These are phyloP conservation scores for Alligator mississippiensis DNA, from an alignment of 2,113 vertebrate species.

Conservation along the genomic window DNA sequence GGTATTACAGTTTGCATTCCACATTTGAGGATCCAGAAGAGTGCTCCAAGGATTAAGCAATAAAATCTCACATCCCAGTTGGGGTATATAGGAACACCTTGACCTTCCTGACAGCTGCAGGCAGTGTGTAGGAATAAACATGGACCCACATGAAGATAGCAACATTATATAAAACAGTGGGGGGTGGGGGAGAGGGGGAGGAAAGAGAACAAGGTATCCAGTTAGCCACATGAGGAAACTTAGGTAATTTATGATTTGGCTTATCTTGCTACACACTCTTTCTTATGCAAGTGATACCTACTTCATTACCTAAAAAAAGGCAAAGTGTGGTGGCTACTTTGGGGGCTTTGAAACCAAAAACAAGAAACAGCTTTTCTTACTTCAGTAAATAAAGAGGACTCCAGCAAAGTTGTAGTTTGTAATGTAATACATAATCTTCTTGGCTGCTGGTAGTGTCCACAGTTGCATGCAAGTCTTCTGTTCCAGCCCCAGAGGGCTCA, in stretches of 20 bases:
- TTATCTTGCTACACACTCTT: background rate
- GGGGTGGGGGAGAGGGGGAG: fast-evolving
- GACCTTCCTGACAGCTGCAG: background rate
- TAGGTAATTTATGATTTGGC: background rate
- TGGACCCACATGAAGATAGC: background rate
- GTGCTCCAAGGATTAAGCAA: background rate
- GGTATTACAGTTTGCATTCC: background rate
- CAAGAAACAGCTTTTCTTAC: background rate
- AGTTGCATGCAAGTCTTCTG: too few species aligned
- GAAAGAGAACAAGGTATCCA: too few species aligned
- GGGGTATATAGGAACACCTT: background rate
- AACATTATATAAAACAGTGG: background rate
- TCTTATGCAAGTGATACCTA: background rate
- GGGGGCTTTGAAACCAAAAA: background rate
- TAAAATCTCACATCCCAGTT: background rate
- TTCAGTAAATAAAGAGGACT: background rate
- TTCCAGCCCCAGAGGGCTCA: background rate
- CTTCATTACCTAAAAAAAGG: background rate
- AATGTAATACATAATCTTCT: fast-evolving
- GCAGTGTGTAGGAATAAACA: background rate
- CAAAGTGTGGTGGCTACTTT: background rate
- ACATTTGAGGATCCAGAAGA: background rate
- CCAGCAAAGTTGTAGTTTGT: fast-evolving
- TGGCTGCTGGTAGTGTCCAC: fast-evolving
- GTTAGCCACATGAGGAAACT: fast-evolving